phyloP scores from a whole-genome alignment of 2,113 vertebrate genomes.

The Carassius carassius region DNA sequence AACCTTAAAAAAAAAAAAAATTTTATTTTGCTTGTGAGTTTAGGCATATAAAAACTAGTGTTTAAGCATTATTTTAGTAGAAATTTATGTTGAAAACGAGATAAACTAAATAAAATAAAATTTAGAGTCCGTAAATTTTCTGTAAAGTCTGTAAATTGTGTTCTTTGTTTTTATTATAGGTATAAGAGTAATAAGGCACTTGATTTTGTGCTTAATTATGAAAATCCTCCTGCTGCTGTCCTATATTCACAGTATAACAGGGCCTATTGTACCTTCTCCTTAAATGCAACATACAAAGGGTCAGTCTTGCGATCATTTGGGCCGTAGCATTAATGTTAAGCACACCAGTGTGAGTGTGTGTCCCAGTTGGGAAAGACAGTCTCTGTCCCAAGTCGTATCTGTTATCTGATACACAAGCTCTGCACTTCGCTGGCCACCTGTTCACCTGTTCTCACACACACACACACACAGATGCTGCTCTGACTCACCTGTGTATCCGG shows the following conservation, averaged over 20 bases:
- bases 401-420: slow-evolving; percentile 52
- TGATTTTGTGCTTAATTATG: background rate
- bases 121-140: too few relatives aligned
- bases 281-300: slow-evolving; percentile 5
- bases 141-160: background rate
- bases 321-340: slow-evolving; percentile 38
- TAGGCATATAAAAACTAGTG: too few relatives aligned
- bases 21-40: too few relatives aligned
- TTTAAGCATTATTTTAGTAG: too few relatives aligned
- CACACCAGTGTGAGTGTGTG: slow-evolving; percentile 35
- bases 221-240: background rate
- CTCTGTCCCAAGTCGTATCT: slow-evolving; percentile 47
- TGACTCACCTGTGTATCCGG: slow-evolving; percentile 85
- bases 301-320: background rate
- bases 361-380: slow-evolving; percentile 49
- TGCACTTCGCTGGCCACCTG: slow-evolving; percentile 53
- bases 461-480: slow-evolving; percentile 51
- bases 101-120: background rate
- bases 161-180: background rate
- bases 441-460: slow-evolving; percentile 50
- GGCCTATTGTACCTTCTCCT: background rate
- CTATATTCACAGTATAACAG: background rate
- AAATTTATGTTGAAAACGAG: too few relatives aligned
- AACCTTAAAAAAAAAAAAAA: too few relatives aligned
- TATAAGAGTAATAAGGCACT: background rate